Percentiles rank a stretch among this genome's conserved stretches.
Conservation (phyloP, 2,888 invertebrate genomes). For the Caenorhabditis sinica region DNA sequence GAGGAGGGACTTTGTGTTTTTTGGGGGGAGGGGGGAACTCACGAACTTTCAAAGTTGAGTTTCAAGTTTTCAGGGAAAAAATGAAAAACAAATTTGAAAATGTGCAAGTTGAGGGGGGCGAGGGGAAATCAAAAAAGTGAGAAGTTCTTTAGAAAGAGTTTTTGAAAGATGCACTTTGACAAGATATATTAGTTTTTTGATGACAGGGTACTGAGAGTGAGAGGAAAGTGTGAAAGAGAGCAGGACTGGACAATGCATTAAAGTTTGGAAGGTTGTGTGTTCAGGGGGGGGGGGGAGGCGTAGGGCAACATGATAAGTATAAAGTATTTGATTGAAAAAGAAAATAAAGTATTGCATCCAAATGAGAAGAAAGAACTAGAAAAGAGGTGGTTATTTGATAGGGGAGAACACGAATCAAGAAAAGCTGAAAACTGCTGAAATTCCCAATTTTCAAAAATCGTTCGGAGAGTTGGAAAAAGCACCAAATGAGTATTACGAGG, state of each 20-base stretch:
- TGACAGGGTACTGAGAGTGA: conserved; percentile 38
- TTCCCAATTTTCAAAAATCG: background rate
- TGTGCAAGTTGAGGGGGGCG: too few relatives aligned
- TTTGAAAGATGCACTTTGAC: conserved; percentile 47
- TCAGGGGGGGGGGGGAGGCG: too few relatives aligned
- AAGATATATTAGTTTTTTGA: conserved; percentile 44
- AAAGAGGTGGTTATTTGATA: conserved; percentile 22
- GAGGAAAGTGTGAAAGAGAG: conserved; percentile 27
- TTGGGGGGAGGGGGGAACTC: background rate
- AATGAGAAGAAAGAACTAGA: conserved; percentile 6
- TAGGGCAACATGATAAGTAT: conserved; percentile 43
- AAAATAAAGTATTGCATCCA: conserved; percentile 20
- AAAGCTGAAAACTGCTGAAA: background rate
- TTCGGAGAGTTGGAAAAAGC: background rate
- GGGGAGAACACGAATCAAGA: background rate
- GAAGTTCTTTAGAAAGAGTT: conserved; percentile 26
- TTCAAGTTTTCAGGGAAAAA: background rate
- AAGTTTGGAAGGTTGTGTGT: conserved; percentile 13
- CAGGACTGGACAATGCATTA: conserved; percentile 36
- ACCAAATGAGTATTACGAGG: conserved; percentile 4
- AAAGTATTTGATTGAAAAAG: background rate
- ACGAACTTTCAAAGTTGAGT: background rate
- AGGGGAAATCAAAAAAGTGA: background rate
- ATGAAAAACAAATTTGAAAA: background rate
- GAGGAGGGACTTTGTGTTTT: conserved; percentile 49